Conservation (phyloP, 2,888 invertebrate genomes). For the Ommatoiulus sabulosus region DNA sequence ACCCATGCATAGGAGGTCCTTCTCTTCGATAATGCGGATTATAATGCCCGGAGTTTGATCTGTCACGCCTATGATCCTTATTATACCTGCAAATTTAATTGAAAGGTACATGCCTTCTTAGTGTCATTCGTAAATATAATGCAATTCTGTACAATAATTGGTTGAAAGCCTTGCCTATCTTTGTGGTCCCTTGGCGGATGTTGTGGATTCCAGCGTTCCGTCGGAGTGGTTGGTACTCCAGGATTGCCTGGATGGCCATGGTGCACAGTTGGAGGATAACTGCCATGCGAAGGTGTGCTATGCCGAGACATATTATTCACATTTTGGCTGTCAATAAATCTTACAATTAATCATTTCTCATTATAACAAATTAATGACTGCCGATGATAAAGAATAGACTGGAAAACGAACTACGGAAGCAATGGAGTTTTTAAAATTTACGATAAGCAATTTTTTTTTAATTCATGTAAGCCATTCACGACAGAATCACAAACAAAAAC, state of each 20-base stretch:
- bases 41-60: slow-evolving; percentile 22
- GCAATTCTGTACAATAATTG: background rate
- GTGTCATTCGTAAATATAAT: background rate
- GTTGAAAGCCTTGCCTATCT: slow-evolving; percentile 26
- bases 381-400: no score
- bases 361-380: no score
- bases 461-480: no score
- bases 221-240: background rate
- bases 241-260: slow-evolving; percentile 41
- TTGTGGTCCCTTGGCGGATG: slow-evolving; percentile 51
- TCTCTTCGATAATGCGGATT: slow-evolving; percentile 53
- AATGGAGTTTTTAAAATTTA: no score
- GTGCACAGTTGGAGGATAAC: slow-evolving; percentile 17
- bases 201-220: slow-evolving; percentile 11
- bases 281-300: background rate
- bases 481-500: no score
- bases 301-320: slow-evolving; percentile 34
- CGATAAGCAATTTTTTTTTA: no score
- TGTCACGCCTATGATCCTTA: slow-evolving; percentile 53
- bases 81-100: slow-evolving; percentile 38
- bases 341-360: background rate
- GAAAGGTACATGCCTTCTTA: background rate
- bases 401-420: no score
- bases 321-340: slow-evolving; percentile 3
- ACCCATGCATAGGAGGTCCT: background rate